Base-by-base conservation (phyloP, 2,797 vertebrate genomes). In the Sphenopsis melanotis region DNA sequence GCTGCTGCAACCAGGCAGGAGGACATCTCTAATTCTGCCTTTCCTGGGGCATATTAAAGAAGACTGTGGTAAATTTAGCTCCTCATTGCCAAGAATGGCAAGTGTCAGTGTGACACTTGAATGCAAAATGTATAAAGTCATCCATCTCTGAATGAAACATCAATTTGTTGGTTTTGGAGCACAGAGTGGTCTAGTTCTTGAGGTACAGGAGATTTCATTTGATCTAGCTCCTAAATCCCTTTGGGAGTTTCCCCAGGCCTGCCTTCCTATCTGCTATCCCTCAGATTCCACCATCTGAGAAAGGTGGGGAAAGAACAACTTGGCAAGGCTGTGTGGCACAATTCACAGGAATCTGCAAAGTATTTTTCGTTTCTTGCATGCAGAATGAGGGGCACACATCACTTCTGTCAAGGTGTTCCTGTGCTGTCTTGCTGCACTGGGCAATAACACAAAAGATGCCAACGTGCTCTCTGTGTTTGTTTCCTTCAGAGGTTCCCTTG, bases 31-130 rank as follows among this genome's bases (percentile, higher is more conserved):
- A 50, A n/a, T 78, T 78, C 90, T 59, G 47, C 12, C 66, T 82
- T 87, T 77, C 75, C 94, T 65, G 27, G 49, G 65, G 23, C 61
- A 4, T 74, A 56, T 91, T 81, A 81, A 83, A 83, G 41, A 70
- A 74, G 89, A 53, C 53, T 91, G 56, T n/a, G 87, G 75, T 41
- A 92, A 93, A 95, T 95, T 90, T 87, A 94, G 81, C 76, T 87
- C 52, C 71, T 77, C 3, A 1, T 56, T 83, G 90, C 55, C 77
- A 52, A n/a, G 70, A 88, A 68, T 27, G 61, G 63, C 79, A 90
- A 80, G 49, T 65, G 32, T 56, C 50, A 60, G 36, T 2, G 42
- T 68, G 64, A 52, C 49, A n/a, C 39, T 42, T 41, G 53, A 66
- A 89, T 80, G 36, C 15, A 50, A 68, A 84, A 65, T 75, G 32